phyloP scores from a whole-genome alignment of 2,888 invertebrate species.

The Macaria liturata region DNA sequence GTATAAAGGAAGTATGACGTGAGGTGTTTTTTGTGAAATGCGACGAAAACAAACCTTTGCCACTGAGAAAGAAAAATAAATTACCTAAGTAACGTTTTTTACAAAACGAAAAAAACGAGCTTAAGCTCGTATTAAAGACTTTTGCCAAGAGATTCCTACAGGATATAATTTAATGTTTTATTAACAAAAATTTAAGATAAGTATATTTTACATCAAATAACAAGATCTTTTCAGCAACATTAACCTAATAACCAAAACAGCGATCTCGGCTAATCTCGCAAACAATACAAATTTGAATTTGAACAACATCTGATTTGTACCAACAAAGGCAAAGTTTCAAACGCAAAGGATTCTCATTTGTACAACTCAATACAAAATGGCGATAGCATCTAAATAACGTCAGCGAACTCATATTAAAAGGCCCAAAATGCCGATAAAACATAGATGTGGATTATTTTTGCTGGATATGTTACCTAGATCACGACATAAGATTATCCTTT shows the following conservation, averaged over 20 bases:
- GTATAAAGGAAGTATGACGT: too few relatives aligned
- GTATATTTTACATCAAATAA: too few relatives aligned
- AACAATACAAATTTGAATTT: slow-evolving; percentile 36
- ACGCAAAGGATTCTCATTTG: slow-evolving; percentile 62
- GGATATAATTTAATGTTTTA: too few relatives aligned
- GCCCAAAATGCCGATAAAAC: slow-evolving; percentile 61
- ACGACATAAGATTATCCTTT: too few relatives aligned
- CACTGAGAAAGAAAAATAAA: too few relatives aligned
- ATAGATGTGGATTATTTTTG: slow-evolving; percentile 23
- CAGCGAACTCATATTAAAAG: slow-evolving; percentile 70
- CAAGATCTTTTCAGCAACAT: slow-evolving; percentile 2
- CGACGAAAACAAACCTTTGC: too few relatives aligned
- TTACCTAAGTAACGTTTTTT: too few relatives aligned
- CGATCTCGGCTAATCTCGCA: slow-evolving; percentile 31
- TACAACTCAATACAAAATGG: slow-evolving; percentile 72
- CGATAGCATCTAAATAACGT: slow-evolving; percentile 72
- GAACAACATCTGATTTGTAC: slow-evolving; percentile 29
- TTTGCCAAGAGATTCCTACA: too few relatives aligned
- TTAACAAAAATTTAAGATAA: too few relatives aligned
- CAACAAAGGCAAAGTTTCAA: slow-evolving; percentile 56
- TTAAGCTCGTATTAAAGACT: too few relatives aligned
- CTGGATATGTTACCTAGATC: background rate
- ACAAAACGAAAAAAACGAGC: too few relatives aligned
- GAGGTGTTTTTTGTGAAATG: too few relatives aligned
- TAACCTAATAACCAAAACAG: slow-evolving; percentile 21